Percentiles rank a stretch among this genome's conserved stretches.
These are phyloP conservation scores for Oceanites oceanicus DNA, from an alignment of 2,113 vertebrate genomes.

Conservation along the genomic window DNA sequence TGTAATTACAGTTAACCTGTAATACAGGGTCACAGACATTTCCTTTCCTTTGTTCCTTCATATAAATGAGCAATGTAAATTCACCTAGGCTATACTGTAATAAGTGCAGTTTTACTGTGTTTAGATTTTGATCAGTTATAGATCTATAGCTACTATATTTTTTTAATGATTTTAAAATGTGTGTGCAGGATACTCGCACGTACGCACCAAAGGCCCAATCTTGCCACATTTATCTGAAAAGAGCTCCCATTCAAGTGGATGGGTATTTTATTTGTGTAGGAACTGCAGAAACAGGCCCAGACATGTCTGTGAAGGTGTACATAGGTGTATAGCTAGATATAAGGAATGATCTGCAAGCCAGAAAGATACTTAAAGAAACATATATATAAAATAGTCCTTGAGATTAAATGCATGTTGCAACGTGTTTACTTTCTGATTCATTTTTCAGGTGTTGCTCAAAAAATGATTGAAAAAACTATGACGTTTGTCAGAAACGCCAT, in stretches of 20 bases:
- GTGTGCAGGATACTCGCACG: not conserved
- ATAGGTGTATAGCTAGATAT: constrained; percentile 11
- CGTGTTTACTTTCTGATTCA: not conserved
- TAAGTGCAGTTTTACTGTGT: constrained; percentile 14
- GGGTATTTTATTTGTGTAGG: not conserved
- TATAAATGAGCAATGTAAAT: not conserved
- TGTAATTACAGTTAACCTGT: not conserved
- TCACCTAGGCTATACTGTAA: not conserved
- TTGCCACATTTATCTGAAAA: constrained; percentile 21
- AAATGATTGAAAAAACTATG: not conserved
- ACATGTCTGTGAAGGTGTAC: not conserved
- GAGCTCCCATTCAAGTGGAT: not conserved
- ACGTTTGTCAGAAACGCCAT: not conserved
- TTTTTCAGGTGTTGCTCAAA: constrained; percentile 14
- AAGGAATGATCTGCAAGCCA: not conserved
- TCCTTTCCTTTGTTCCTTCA: constrained; percentile 39
- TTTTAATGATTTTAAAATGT: constrained; percentile 27
- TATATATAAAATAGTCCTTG: not conserved
- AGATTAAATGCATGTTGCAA: not conserved
- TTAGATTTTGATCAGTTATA: not conserved
- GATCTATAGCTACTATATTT: constrained; percentile 53
- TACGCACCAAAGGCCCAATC: constrained; percentile 16
- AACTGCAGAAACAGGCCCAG: not conserved
- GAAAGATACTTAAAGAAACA: not conserved
- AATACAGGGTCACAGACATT: not conserved